Evolutionary conservation across 2,113 vertebrate species (phyloP).

Genomic region (Pheucticus melanocephalus): DNA sequence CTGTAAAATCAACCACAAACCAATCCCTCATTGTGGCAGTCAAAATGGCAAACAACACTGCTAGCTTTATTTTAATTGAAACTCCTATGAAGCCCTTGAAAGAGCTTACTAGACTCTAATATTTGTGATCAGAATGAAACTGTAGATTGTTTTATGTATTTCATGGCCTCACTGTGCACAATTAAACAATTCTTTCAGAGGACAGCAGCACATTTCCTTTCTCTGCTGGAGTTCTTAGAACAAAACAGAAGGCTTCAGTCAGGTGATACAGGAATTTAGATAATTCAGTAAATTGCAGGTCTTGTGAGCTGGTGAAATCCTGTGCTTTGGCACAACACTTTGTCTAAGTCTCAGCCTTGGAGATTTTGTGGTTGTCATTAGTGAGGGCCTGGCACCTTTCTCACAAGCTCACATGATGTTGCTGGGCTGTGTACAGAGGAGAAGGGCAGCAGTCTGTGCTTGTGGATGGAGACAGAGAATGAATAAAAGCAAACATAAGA

Average conservation of each 20-base stretch:
- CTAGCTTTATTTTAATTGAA: slow-evolving; percentile 18
- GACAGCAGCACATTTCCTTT: not conserved
- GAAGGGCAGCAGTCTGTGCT: not conserved
- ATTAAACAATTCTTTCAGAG: not conserved
- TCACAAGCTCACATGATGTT: not conserved
- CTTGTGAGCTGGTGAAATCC: not conserved
- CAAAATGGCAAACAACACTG: not conserved
- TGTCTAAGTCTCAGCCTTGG: not conserved
- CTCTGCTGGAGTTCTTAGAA: not conserved
- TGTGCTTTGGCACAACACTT: not conserved
- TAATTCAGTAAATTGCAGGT: not conserved
- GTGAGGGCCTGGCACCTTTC: not conserved
- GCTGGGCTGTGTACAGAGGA: not conserved
- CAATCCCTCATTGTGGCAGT: not conserved
- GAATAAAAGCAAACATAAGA: not conserved
- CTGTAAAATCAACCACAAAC: not conserved
- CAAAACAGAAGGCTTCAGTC: not conserved
- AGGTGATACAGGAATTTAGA: not conserved
- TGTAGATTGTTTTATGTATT: not conserved
- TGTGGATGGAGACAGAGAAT: not conserved
- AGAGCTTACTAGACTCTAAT: not conserved
- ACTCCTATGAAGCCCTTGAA: not conserved
- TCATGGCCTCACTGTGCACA: not conserved
- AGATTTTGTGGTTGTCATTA: not conserved
- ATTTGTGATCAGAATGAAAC: not conserved